Evolutionary conservation across 2,888 invertebrate genomes (phyloP).

Genomic region (Apodemia hepburni): DNA sequence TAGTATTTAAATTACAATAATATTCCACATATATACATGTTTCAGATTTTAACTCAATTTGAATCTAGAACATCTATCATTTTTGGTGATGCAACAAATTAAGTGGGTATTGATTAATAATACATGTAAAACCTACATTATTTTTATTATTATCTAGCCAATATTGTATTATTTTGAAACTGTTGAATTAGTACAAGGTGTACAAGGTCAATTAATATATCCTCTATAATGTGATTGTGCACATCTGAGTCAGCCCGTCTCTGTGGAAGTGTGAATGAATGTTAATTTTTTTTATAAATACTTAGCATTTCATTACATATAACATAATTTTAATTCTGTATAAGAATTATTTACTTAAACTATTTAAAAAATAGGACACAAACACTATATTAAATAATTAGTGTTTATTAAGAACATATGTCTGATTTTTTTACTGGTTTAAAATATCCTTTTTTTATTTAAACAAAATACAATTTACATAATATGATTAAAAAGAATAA

Average conservation of each 20-base stretch:
- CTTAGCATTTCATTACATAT: neutral
- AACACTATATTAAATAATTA: neutral
- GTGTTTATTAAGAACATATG: neutral
- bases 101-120: too few relatives aligned
- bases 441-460: too few relatives aligned
- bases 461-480: too few relatives aligned
- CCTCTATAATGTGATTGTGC: neutral
- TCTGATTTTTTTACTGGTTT: too few relatives aligned
- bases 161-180: neutral
- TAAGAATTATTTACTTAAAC: neutral
- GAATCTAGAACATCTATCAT: too few relatives aligned
- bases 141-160: neutral
- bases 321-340: neutral
- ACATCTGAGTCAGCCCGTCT: slow-evolving; percentile 7
- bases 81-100: too few relatives aligned
- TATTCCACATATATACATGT: too few relatives aligned
- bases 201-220: slow-evolving; percentile 7
- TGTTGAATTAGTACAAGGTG: neutral
- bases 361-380: neutral
- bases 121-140: too few relatives aligned
- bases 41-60: too few relatives aligned
- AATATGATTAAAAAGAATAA: too few relatives aligned
- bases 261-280: neutral
- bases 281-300: neutral
- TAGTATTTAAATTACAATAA: too few relatives aligned